phyloP scores from a whole-genome alignment of 2,888 invertebrate species.

The Anticlea derivata region DNA sequence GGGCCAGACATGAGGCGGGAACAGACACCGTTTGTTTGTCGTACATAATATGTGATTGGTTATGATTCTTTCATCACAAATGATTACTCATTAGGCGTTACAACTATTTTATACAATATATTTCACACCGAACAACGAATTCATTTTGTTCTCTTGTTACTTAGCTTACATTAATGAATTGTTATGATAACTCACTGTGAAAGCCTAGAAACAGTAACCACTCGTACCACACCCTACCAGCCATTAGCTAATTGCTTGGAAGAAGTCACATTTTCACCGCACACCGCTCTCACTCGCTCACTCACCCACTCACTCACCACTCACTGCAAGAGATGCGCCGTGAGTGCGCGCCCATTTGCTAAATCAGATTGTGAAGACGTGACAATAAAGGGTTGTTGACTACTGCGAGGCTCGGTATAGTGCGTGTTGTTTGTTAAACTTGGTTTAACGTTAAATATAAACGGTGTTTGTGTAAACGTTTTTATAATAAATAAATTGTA shows the following conservation, averaged over 20 bases:
- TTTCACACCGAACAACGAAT: too few species aligned
- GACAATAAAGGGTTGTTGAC: conserved; percentile 10
- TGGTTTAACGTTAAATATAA: too few species aligned
- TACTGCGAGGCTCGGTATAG: background rate
- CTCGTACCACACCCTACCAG: conserved; percentile 7
- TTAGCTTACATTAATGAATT: too few species aligned
- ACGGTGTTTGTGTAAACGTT: too few species aligned
- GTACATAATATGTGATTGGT: too few species aligned
- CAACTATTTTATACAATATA: too few species aligned
- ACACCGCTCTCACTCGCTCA: conserved; percentile 17
- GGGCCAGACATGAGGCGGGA: background rate
- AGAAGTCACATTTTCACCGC: conserved; percentile 43
- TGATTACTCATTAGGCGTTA: too few species aligned
- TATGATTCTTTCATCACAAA: too few species aligned
- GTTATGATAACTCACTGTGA: too few species aligned
- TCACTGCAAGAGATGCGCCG: conserved; percentile 10
- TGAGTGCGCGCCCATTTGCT: conserved; percentile 4
- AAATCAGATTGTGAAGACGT: conserved; percentile 1
- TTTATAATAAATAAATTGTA: too few species aligned
- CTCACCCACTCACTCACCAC: background rate
- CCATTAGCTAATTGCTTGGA: conserved; percentile 56
- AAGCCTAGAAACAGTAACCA: background rate
- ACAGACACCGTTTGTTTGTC: too few species aligned
- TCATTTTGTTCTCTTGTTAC: too few species aligned
- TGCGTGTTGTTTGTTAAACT: background rate